These are phyloP conservation scores for Spilarctia lutea DNA, from an alignment of 2,888 invertebrate genomes.

Conservation along the genomic window DNA sequence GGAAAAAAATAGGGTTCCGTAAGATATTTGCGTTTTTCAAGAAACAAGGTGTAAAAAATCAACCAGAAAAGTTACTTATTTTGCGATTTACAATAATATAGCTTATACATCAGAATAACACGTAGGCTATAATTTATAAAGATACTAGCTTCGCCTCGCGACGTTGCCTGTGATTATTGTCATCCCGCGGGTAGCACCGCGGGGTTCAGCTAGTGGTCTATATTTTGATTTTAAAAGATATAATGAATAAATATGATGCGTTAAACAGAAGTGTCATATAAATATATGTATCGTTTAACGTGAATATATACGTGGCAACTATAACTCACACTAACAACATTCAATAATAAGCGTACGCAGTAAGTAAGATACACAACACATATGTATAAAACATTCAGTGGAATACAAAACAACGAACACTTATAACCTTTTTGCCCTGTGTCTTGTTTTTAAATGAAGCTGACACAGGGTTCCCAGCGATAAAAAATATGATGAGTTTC, in stretches of 20 bases:
- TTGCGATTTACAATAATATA: no score
- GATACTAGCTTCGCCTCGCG: no score
- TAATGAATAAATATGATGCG: not conserved
- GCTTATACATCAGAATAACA: no score
- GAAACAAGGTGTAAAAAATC: no score
- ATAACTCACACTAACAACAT: not conserved
- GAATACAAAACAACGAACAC: not conserved
- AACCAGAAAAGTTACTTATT: no score
- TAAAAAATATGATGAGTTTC: conserved; percentile 5
- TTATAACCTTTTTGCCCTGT: not conserved
- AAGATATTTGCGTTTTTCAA: no score
- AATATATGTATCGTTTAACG: not conserved
- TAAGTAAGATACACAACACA: not conserved
- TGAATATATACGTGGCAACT: not conserved
- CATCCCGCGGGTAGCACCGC: no score
- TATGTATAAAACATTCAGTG: not conserved
- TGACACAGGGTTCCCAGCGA: not conserved
- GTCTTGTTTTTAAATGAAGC: conserved; percentile 1
- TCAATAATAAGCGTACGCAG: not conserved
- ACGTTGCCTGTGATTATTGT: no score
- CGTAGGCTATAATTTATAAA: no score
- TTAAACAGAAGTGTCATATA: not conserved
- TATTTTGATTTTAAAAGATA: not conserved
- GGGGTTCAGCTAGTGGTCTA: no score
- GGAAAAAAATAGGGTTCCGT: no score